Evolutionary conservation across 2,888 invertebrate genomes (phyloP), one percentile per base, ranked within the genome.

Genomic region (Apodemia duryi): DNA sequence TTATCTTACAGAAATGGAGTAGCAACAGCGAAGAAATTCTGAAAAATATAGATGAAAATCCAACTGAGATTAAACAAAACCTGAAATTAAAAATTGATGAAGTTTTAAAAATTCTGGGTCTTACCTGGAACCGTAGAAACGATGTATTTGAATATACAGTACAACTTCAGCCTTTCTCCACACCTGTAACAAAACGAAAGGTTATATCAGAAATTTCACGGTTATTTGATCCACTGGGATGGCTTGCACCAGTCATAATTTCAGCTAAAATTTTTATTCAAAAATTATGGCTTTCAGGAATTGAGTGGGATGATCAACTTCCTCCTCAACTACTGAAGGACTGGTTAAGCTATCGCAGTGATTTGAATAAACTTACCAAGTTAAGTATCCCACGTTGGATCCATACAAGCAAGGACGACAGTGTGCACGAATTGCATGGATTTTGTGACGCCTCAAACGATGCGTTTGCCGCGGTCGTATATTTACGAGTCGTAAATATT

Each of bases 211-310:
- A 77, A 21, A 73, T 79, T 6, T 63, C 74, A 11, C 63, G 70
- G 0, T 60, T 79, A 1, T 81, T 73, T 62, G 77, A 78, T 62
- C 78, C 77, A 1, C 41, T 78, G 0, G 79, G 78, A 0, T 80
- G 78, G 77, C 57, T 75, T 0, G 73, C 77, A 0, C 77, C 76
- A 1, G 57, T 41, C 2, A 70, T 78, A 0, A 67, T 78, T 32
- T 6, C n/a, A 60, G 54, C 64, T 1, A 77, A 80, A 52, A 64
- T 76, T 11, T 72, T 77, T 6, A 77, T 79, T 2, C 77, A 79
- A 65, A 74, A 71, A 61, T 61, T 78, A 2, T 80, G 80, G 78
- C 41, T 77, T 11, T 51, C 71, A 1, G 75, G 75, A 4, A 57
- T 73, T n/a, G 68, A 35, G 0, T 79, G 79, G 78, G 77, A 79